A percentile compares a stretch with the other conserved stretches of the same genome.
Evolutionary conservation across 2,113 vertebrate species (phyloP).

Genomic region (Xiphophorus couchianus): DNA sequence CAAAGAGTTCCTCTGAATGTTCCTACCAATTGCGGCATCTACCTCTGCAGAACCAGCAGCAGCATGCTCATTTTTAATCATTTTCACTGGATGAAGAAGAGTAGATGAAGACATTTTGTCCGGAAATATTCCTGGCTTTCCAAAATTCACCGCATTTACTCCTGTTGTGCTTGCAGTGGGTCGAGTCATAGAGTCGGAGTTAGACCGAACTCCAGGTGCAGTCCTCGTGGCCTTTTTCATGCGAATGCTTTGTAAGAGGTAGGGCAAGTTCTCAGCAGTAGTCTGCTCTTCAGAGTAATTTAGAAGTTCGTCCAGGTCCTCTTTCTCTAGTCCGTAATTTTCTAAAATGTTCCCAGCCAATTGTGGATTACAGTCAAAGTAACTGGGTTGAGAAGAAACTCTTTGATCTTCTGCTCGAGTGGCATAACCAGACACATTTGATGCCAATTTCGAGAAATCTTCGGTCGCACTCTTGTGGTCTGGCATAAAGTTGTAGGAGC

Average conservation of each 20-base stretch:
- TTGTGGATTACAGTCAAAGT: slow-evolving; percentile 85
- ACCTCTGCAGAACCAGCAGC: slow-evolving; percentile 83
- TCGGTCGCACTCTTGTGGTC: slow-evolving; percentile 18
- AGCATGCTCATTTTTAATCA: slow-evolving; percentile 91
- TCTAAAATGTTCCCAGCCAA: slow-evolving; percentile 89
- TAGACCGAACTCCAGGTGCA: slow-evolving; percentile 34
- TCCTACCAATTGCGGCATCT: slow-evolving; percentile 66
- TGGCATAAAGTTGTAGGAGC: slow-evolving; percentile 52
- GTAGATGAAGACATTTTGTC: slow-evolving; percentile 20
- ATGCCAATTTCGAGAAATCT: slow-evolving; percentile 35
- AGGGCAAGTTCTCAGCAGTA: slow-evolving; percentile 90
- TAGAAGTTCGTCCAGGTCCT: slow-evolving; percentile 91
- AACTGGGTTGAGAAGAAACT: slow-evolving; percentile 37
- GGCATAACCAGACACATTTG: slow-evolving; percentile 39
- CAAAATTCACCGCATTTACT: not conserved
- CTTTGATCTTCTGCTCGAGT: not conserved
- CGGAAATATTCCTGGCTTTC: not conserved
- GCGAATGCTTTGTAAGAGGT: slow-evolving; percentile 89
- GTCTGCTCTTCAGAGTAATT: slow-evolving; percentile 91
- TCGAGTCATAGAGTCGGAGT: slow-evolving; percentile 8
- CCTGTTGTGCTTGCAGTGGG: slow-evolving; percentile 6
- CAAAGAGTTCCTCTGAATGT: not conserved
- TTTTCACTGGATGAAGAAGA: slow-evolving; percentile 81
- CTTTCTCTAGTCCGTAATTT: slow-evolving; percentile 91
- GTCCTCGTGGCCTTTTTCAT: slow-evolving; percentile 85